Evolutionary conservation across 2,113 vertebrate species (phyloP), one percentile per base, ranked within the genome.

Genomic region (Lutjanus erythropterus): DNA sequence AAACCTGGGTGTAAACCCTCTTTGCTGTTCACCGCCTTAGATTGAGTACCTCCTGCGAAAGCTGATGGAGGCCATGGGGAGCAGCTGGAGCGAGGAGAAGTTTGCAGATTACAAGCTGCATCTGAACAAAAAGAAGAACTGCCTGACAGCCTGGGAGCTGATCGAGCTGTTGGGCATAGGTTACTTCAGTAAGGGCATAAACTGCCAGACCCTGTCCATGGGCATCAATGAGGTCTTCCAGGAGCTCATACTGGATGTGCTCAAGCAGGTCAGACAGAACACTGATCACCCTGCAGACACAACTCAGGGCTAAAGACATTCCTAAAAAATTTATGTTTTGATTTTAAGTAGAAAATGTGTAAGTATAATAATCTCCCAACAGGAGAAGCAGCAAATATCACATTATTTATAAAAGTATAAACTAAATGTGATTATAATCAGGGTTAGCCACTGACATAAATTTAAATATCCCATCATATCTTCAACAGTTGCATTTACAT

Each of bases 41-140:
- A 95, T 99, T 23, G 97, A 99, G 60, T 99, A 98, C 78, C 94
- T 99, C 2, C 94, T 99, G 71, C 95, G 95, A 84, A 99, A 97
- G 74, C 93, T 98, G 53, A 95, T 90, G 0, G 97, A 99, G 86
- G 96, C 96, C 2, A 97, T 96, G 96, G 97, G 97, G 44, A 94
- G 94, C 71, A 94, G 94, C n/a, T 99, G 96, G 96, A 96, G 95
- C 42, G 96, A 97, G 78, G 97, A 97, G 76, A 95, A 94, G 41
- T 98, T 97, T 94, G 95, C 96, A 80, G 95, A 96, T 74, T 97
- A 97, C 84, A 97, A 95, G 91, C 42, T 95, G 69, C 89, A 91
- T 55, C 91, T 97, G 33, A 93, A 93, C 83, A 85, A 79, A 46
- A 95, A 81, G 69, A 94, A 87, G 56, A 95, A 94, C 71, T 94